Percentiles rank a stretch among this genome's conserved stretches.
These are phyloP conservation scores for Lepus oiostolus DNA, from an alignment of 2,797 vertebrate genomes.

Conservation along the genomic window DNA sequence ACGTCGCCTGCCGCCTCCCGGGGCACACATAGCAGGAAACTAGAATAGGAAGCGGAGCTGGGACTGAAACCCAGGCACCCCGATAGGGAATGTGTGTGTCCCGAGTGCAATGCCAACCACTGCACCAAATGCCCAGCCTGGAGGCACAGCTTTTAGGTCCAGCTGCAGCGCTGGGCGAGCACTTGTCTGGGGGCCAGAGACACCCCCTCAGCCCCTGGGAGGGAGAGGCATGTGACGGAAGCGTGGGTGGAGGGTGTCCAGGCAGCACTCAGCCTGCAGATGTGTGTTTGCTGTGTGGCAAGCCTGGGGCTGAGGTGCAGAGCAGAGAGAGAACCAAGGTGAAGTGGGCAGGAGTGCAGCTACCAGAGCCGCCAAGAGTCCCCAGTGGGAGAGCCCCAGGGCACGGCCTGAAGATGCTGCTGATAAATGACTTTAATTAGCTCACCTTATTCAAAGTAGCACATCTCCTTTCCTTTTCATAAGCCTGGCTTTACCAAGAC, in stretches of 20 bases:
- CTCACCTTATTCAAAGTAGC: background rate
- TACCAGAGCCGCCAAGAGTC: background rate
- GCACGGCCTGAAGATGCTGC: rapidly evolving
- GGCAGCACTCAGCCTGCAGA: background rate
- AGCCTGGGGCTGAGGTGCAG: background rate
- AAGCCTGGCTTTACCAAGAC: background rate
- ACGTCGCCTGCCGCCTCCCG: no score
- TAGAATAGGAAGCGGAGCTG: no score
- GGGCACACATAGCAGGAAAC: no score
- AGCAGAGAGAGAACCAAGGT: background rate
- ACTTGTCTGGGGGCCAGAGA: background rate
- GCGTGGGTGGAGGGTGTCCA: rapidly evolving
- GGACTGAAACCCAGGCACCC: no score
- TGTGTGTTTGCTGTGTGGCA: background rate
- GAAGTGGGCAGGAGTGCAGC: rapidly evolving
- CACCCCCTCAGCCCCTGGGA: rapidly evolving
- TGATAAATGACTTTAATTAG: rapidly evolving
- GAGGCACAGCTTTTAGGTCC: background rate
- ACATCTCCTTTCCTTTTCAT: background rate
- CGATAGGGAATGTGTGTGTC: no score
- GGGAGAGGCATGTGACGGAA: background rate
- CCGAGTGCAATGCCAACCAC: no score
- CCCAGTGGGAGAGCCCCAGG: rapidly evolving
- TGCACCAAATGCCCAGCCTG: no score
- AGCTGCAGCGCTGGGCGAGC: background rate